phyloP scores from a whole-genome alignment of 2,888 invertebrate species.

The Eupeodes luniger region DNA sequence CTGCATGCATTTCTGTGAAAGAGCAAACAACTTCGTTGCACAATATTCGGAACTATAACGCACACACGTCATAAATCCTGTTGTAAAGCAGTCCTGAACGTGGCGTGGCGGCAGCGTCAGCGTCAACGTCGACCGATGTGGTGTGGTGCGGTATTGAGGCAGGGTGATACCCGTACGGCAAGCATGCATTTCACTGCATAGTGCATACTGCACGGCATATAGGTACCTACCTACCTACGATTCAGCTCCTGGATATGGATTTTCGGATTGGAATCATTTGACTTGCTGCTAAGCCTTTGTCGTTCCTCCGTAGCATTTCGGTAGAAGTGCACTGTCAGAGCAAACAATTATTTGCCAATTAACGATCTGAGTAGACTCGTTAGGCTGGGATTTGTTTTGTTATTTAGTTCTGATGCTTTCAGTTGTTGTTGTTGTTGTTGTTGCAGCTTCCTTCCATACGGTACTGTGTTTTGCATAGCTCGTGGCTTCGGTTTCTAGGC shows the following conservation, averaged over 20 bases:
- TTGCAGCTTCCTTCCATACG: slow-evolving; percentile 23
- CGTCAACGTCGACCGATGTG: no score
- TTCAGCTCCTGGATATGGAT: slow-evolving; percentile 20
- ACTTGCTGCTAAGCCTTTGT: slow-evolving; percentile 23
- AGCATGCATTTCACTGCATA: no score
- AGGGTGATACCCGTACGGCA: background rate
- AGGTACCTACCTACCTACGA: background rate
- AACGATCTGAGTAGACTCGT: slow-evolving; percentile 60
- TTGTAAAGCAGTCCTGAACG: slow-evolving; percentile 19
- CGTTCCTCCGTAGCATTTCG: slow-evolving; percentile 11
- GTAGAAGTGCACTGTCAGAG: slow-evolving; percentile 40
- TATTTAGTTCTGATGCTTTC: slow-evolving; percentile 10
- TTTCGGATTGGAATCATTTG: slow-evolving; percentile 46
- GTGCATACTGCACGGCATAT: background rate
- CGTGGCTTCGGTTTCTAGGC: background rate
- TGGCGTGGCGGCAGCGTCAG: no score
- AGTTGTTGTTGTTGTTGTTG: slow-evolving; percentile 20
- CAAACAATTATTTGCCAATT: slow-evolving; percentile 73
- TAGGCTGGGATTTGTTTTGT: slow-evolving; percentile 31
- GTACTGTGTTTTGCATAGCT: background rate
- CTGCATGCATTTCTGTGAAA: slow-evolving; percentile 15
- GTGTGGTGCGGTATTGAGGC: no score
- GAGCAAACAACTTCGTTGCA: slow-evolving; percentile 47
- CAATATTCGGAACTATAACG: slow-evolving; percentile 34
- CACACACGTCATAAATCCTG: slow-evolving; percentile 69